Percentiles rank a stretch among this genome's conserved stretches.
Evolutionary conservation across 2,888 invertebrate species (phyloP).

Genomic region (Phania funesta): DNA sequence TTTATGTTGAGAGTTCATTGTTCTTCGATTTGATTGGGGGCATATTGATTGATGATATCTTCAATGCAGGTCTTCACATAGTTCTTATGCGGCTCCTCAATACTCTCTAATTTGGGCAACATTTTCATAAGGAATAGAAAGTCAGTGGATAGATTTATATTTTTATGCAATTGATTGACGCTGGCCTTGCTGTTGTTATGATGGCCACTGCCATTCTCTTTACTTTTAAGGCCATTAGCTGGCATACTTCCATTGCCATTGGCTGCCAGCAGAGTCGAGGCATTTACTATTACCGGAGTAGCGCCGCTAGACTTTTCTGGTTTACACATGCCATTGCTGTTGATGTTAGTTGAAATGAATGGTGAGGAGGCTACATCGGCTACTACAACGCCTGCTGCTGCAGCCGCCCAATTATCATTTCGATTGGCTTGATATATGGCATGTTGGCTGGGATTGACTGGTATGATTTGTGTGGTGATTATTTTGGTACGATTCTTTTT

Average conservation of each 20-base stretch:
- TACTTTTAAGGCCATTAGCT: constrained; percentile 27
- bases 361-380: neutral
- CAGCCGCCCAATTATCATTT: constrained; percentile 47
- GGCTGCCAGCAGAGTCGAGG: constrained; percentile 33
- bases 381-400: neutral
- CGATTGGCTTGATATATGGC: constrained; percentile 32
- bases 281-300: constrained; percentile 69
- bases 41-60: constrained; percentile 75
- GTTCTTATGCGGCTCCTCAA: constrained; percentile 77
- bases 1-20: constrained; percentile 56
- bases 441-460: constrained; percentile 51
- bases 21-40: constrained; percentile 52
- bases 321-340: constrained; percentile 20
- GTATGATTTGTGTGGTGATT: constrained; percentile 63
- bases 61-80: constrained; percentile 78
- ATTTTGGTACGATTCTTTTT: constrained; percentile 76
- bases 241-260: constrained; percentile 5
- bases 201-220: constrained; percentile 3
- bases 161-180: constrained; percentile 65
- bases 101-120: constrained; percentile 76
- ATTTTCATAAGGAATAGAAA: constrained; percentile 79
- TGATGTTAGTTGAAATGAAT: neutral
- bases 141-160: constrained; percentile 77
- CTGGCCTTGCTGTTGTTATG: neutral
- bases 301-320: constrained; percentile 55